A percentile compares a stretch with the other conserved stretches of the same genome.
phyloP scores from a whole-genome alignment of 2,113 vertebrate genomes.

The Cairina moschata region DNA sequence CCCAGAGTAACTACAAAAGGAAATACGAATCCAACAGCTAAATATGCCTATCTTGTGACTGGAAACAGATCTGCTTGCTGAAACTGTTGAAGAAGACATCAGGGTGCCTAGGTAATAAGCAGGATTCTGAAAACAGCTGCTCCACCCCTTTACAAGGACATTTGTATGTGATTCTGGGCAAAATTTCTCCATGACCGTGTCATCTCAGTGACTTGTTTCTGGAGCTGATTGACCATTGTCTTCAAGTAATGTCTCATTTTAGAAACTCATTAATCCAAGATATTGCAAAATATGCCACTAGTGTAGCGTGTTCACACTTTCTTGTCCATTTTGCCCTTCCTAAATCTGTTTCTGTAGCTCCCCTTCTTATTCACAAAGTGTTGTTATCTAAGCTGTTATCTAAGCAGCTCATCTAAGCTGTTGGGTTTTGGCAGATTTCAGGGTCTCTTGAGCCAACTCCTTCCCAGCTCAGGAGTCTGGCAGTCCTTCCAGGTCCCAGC shows the following conservation, averaged over 20 bases:
- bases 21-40: not conserved
- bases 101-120: not conserved
- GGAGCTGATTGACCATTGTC: not conserved
- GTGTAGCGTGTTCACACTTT: not conserved
- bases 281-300: not conserved
- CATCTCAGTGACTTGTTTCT: not conserved
- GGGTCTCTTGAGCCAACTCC: not conserved
- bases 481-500: not conserved
- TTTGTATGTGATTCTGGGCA: not conserved
- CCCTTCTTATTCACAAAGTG: not conserved
- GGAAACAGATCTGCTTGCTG: not conserved
- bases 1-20: not conserved
- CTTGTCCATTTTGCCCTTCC: not conserved
- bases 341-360: not conserved
- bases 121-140: not conserved
- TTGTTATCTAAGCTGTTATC: not conserved
- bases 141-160: not conserved
- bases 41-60: not conserved
- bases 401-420: not conserved
- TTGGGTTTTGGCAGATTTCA: not conserved
- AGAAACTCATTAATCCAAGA: not conserved
- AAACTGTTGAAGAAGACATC: not conserved
- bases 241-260: not conserved
- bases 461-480: not conserved
- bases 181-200: not conserved